Conservation (phyloP, 2,797 vertebrate species). For the Nasua narica region DNA sequence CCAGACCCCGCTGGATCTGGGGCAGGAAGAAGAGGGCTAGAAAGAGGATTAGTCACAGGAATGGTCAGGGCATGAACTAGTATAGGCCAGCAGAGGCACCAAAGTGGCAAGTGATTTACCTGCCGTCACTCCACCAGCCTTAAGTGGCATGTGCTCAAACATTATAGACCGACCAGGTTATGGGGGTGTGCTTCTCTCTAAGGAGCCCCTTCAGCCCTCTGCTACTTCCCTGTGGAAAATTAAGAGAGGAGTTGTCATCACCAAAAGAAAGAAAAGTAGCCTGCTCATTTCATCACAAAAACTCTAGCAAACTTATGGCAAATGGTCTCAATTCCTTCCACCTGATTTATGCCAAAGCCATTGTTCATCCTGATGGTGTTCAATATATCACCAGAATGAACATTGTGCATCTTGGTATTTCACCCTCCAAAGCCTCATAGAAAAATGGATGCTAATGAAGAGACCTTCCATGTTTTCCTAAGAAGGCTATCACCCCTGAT, state of each 20-base stretch:
- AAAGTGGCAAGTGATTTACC: too few species aligned
- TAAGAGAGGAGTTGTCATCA: constrained; percentile 67
- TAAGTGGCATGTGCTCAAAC: not conserved
- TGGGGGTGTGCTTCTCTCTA: not conserved
- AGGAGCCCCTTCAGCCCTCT: not conserved
- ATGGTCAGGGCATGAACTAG: not conserved
- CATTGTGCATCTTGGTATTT: constrained; percentile 68
- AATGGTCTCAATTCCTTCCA: constrained; percentile 70
- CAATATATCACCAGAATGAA: constrained; percentile 76
- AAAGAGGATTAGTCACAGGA: not conserved
- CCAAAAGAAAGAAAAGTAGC: constrained; percentile 41
- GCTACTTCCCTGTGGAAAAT: constrained; percentile 30
- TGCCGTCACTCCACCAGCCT: not conserved
- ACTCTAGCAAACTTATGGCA: constrained; percentile 63
- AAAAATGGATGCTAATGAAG: constrained; percentile 84
- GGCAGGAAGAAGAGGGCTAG: not conserved
- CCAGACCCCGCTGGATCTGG: not conserved
- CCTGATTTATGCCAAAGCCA: constrained; percentile 79
- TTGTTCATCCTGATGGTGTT: constrained; percentile 80
- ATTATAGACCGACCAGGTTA: not conserved
- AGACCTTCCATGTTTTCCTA: constrained; percentile 58
- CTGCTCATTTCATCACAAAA: constrained; percentile 65
- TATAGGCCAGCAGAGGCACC: not conserved
- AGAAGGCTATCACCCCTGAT: constrained; percentile 78
- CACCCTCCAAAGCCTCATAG: constrained; percentile 75